Percentiles rank a stretch among this genome's conserved stretches.
These are phyloP conservation scores for Odontomachus brunneus DNA, from an alignment of 1,140 invertebrate species.

Conservation along the genomic window DNA sequence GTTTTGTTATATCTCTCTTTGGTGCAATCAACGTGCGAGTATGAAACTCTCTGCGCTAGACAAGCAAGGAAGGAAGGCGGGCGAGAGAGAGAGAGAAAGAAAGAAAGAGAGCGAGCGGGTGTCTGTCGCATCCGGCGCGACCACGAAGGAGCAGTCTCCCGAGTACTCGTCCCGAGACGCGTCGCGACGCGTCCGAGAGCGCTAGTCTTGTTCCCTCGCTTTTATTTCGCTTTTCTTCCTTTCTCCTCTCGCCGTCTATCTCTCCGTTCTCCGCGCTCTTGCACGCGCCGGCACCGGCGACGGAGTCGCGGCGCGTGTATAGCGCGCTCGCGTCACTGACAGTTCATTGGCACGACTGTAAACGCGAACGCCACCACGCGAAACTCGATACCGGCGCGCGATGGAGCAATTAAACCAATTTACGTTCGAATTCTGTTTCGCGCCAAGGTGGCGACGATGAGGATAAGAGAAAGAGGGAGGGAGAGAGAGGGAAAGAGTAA, in stretches of 20 bases:
- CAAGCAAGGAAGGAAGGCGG: background rate
- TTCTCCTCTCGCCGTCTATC: too few relatives aligned
- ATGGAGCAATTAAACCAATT: constrained; percentile 74
- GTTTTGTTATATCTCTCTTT: background rate
- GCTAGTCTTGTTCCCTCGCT: constrained; percentile 38
- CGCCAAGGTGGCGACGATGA: constrained; percentile 22
- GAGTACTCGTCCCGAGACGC: constrained; percentile 26
- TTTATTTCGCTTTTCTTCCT: background rate
- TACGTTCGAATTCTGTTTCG: constrained; percentile 69
- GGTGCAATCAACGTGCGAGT: background rate
- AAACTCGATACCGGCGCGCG: constrained; percentile 69
- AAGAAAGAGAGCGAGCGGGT: background rate
- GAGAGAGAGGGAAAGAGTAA: constrained; percentile 30
- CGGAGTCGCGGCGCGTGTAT: constrained; percentile 56
- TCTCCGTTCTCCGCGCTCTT: constrained; percentile 7
- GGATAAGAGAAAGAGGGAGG: constrained; percentile 37
- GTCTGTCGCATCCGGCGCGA: background rate
- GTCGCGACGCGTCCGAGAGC: constrained; percentile 27
- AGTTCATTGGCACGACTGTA: constrained; percentile 74
- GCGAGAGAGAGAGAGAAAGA: too few relatives aligned
- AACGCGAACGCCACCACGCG: constrained; percentile 67
- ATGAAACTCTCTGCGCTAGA: background rate
- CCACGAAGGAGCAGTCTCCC: background rate
- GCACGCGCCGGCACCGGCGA: constrained; percentile 36
- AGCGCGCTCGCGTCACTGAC: constrained; percentile 56